phyloP scores from a whole-genome alignment of 2,888 invertebrate species.

The Platynereis dumerilii region DNA sequence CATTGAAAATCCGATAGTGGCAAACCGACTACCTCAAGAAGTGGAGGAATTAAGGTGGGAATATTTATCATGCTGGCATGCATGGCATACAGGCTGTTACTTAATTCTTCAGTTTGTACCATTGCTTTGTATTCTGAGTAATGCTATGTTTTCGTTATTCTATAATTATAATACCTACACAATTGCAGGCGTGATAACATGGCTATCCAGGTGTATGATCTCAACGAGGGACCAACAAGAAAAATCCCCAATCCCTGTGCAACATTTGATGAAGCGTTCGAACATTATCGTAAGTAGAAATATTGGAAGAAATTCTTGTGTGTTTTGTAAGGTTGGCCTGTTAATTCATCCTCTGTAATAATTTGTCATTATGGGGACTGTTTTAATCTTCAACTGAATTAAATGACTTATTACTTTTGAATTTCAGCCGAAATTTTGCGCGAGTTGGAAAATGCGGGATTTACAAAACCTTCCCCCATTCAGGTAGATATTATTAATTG shows the following conservation, averaged over 20 bases:
- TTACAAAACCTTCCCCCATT: constrained; percentile 85
- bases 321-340: too few species aligned
- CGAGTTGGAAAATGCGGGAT: constrained; percentile 82
- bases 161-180: too few species aligned
- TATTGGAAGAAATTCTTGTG: neutral
- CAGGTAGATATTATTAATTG: constrained; percentile 50
- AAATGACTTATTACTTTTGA: neutral
- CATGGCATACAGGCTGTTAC: neutral
- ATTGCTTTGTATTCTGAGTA: too few species aligned
- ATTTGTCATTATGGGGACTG: too few species aligned
- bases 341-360: too few species aligned
- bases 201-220: constrained; percentile 71
- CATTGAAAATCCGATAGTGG: constrained; percentile 75
- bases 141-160: too few species aligned
- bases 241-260: constrained; percentile 77
- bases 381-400: too few species aligned
- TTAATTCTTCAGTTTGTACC: too few species aligned
- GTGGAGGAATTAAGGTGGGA: constrained; percentile 70
- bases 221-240: constrained; percentile 44
- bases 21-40: constrained; percentile 71
- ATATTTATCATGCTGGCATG: constrained; percentile 4
- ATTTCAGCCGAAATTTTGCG: constrained; percentile 75
- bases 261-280: constrained; percentile 84
- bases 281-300: constrained; percentile 70
- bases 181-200: constrained; percentile 71